Evolutionary conservation across 2,888 invertebrate genomes (phyloP).

Genomic region (Tetragnatha montana): DNA sequence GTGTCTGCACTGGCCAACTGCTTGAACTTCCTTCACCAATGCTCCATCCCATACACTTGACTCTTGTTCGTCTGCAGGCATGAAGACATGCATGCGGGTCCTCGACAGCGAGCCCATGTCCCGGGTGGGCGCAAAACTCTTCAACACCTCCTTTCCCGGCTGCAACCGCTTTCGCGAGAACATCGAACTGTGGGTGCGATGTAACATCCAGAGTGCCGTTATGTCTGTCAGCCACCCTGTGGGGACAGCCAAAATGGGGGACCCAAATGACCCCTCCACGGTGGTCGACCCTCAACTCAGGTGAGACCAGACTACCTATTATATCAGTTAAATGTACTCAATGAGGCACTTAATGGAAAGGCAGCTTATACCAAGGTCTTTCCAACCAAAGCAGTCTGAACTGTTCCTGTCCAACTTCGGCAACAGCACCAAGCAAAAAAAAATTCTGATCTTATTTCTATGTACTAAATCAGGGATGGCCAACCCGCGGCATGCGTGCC

Average conservation of each 20-base stretch:
- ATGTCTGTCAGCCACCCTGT: conserved; percentile 73
- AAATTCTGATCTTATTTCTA: too few species aligned
- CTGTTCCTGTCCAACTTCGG: too few species aligned
- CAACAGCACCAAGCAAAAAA: too few species aligned
- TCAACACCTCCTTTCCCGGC: conserved; percentile 86
- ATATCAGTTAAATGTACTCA: neutral
- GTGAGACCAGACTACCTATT: conserved; percentile 26
- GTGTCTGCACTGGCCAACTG: too few species aligned
- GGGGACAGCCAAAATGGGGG: conserved; percentile 73
- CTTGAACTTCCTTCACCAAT: too few species aligned
- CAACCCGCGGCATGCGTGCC: too few species aligned
- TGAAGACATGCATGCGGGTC: conserved; percentile 85
- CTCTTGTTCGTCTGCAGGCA: conserved; percentile 42
- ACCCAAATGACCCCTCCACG: conserved; percentile 71
- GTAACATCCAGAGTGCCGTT: conserved; percentile 71
- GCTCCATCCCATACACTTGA: neutral
- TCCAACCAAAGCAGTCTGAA: too few species aligned
- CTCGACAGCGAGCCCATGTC: conserved; percentile 86
- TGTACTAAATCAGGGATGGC: too few species aligned
- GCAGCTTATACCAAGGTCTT: too few species aligned
- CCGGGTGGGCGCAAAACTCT: conserved; percentile 86
- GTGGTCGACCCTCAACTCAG: conserved; percentile 73
- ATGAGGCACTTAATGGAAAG: too few species aligned
- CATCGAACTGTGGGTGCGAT: conserved; percentile 71
- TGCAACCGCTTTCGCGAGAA: conserved; percentile 78